These are phyloP conservation scores for Amphibalanus amphitrite DNA, from an alignment of 1,140 invertebrate species.

Conservation along the genomic window DNA sequence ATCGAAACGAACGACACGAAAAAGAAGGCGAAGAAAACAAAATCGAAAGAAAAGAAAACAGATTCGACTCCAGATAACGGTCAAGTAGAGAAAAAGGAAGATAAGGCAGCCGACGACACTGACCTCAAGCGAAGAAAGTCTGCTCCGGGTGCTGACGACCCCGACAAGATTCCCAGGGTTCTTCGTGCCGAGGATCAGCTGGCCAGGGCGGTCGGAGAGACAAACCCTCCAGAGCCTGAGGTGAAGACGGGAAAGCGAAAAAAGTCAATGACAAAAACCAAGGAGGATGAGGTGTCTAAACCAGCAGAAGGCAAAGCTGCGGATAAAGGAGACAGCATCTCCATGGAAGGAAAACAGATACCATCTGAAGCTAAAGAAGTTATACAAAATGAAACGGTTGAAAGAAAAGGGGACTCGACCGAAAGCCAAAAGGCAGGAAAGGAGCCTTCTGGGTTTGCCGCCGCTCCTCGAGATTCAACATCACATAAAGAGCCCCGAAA, in stretches of 20 bases:
- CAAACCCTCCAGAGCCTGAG: background rate
- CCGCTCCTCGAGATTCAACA: background rate
- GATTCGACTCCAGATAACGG: constrained; percentile 7
- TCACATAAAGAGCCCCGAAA: background rate
- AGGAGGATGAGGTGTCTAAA: too few species aligned
- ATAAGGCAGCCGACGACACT: constrained; percentile 11
- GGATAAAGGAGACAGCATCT: too few species aligned
- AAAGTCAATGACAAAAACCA: background rate
- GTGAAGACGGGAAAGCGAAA: background rate
- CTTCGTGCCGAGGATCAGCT: background rate
- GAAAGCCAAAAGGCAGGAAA: constrained; percentile 13
- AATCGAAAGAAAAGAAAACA: constrained; percentile 9
- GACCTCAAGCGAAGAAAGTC: constrained; percentile 12
- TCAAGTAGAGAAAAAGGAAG: constrained; percentile 13
- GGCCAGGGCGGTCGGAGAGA: background rate
- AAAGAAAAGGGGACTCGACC: background rate
- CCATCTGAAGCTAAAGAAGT: too few species aligned
- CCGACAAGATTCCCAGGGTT: background rate
- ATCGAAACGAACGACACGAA: constrained; percentile 13
- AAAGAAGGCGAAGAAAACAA: constrained; percentile 10
- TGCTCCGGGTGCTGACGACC: background rate
- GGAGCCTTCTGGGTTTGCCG: background rate
- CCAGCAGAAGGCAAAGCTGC: too few species aligned
- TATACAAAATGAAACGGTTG: background rate
- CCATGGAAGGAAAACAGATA: too few species aligned